phyloP scores from a whole-genome alignment of 2,113 vertebrate species.

The Perca flavescens region DNA sequence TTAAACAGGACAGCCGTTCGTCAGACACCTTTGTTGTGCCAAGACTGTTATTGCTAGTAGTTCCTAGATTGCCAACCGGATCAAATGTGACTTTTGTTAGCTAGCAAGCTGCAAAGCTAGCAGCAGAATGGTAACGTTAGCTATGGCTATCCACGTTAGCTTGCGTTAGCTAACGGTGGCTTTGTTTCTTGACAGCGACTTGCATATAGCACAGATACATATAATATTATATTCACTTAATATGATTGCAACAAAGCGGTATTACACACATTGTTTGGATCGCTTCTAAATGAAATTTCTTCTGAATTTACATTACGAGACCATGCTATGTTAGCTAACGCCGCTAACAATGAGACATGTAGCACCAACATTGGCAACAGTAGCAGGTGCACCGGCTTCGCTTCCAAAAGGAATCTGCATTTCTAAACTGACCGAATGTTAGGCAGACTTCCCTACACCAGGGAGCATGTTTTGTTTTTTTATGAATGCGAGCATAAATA shows the following conservation, averaged over 20 bases:
- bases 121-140: conserved; percentile 7
- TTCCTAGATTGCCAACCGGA: not conserved
- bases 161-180: not conserved
- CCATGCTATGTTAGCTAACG: conserved; percentile 55
- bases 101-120: conserved; percentile 22
- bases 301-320: not conserved
- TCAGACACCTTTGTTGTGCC: not conserved
- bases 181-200: not conserved
- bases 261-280: fast-evolving
- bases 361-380: conserved; percentile 31
- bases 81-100: not conserved
- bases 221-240: fast-evolving
- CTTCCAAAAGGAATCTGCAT: not conserved
- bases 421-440: not conserved
- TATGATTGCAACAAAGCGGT: not conserved
- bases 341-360: conserved; percentile 79
- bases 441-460: fast-evolving
- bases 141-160: conserved; percentile 25
- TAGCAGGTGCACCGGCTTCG: conserved; percentile 51
- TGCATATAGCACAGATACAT: not conserved
- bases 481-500: not conserved
- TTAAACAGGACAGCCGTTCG: fast-evolving
- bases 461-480: not conserved
- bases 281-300: fast-evolving
- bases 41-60: not conserved